phyloP scores from a whole-genome alignment of 2,797 vertebrate genomes.

The Alauda arvensis region DNA sequence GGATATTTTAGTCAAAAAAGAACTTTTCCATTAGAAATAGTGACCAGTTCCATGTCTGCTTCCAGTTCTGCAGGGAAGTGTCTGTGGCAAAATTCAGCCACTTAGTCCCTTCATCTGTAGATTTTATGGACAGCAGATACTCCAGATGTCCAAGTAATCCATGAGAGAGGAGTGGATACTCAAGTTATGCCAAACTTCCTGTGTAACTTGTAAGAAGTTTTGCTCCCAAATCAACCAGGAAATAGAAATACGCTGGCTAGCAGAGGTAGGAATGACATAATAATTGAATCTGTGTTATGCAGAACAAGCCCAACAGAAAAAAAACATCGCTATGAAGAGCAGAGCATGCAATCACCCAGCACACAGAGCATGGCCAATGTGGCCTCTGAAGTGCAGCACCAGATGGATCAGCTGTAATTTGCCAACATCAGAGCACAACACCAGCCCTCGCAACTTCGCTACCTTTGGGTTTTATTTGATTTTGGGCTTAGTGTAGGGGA shows the following conservation, averaged over 20 bases:
- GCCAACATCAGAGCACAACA: background rate
- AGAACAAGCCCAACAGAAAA: background rate
- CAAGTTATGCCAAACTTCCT: background rate
- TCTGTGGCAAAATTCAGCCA: background rate
- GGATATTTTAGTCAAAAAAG: background rate
- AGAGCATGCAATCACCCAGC: background rate
- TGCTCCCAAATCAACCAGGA: background rate
- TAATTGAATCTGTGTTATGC: background rate
- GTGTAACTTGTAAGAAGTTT: background rate
- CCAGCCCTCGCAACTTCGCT: background rate
- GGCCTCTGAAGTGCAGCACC: background rate
- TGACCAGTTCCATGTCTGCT: background rate
- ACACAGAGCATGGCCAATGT: constrained; percentile 7
- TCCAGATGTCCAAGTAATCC: background rate
- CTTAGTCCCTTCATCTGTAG: background rate
- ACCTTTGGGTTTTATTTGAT: background rate
- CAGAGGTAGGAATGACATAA: background rate
- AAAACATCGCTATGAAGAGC: constrained; percentile 10
- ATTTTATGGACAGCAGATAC: background rate
- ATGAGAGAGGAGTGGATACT: background rate
- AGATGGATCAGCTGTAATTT: constrained; percentile 10
- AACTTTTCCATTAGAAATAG: background rate
- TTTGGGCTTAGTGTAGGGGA: background rate
- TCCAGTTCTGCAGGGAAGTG: background rate
- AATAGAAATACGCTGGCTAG: background rate